Conservation (phyloP, 2,113 vertebrate species). For the Rhinoptilus africanus region DNA sequence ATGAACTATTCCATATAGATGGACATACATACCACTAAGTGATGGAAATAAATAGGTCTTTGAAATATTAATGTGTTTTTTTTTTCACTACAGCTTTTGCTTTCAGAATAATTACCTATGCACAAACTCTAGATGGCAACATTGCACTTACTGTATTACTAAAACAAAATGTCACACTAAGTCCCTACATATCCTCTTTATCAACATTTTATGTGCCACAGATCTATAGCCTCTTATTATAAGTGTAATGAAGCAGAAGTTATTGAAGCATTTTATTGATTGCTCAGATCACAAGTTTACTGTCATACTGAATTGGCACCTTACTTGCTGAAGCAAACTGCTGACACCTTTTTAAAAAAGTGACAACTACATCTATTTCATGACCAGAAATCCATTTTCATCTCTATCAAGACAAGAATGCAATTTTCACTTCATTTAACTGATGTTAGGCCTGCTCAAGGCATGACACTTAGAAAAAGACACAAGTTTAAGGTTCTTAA, state of each 20-base stretch:
- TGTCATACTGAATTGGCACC: slow-evolving; percentile 92
- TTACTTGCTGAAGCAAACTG: slow-evolving; percentile 90
- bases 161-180: slow-evolving; percentile 63
- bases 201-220: slow-evolving; percentile 82
- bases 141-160: slow-evolving; percentile 80
- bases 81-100: not conserved
- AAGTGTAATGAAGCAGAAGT: slow-evolving; percentile 91
- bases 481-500: slow-evolving; percentile 85
- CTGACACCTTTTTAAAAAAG: slow-evolving; percentile 95
- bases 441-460: slow-evolving; percentile 85
- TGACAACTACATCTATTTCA: slow-evolving; percentile 95
- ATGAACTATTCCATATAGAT: not conserved
- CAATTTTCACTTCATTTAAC: slow-evolving; percentile 97
- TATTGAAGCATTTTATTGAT: slow-evolving; percentile 95
- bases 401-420: slow-evolving; percentile 94
- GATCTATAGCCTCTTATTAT: slow-evolving; percentile 94
- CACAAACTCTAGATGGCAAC: slow-evolving; percentile 90
- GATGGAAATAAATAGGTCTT: slow-evolving; percentile 34
- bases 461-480: slow-evolving; percentile 82
- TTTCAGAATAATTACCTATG: slow-evolving; percentile 72
- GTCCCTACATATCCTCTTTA: slow-evolving; percentile 75
- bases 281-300: slow-evolving; percentile 91
- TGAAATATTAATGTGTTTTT: not conserved
- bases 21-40: not conserved
- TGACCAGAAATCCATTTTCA: slow-evolving; percentile 95